Conservation (phyloP, 2,113 vertebrate genomes). For the Cercocebus atys region DNA sequence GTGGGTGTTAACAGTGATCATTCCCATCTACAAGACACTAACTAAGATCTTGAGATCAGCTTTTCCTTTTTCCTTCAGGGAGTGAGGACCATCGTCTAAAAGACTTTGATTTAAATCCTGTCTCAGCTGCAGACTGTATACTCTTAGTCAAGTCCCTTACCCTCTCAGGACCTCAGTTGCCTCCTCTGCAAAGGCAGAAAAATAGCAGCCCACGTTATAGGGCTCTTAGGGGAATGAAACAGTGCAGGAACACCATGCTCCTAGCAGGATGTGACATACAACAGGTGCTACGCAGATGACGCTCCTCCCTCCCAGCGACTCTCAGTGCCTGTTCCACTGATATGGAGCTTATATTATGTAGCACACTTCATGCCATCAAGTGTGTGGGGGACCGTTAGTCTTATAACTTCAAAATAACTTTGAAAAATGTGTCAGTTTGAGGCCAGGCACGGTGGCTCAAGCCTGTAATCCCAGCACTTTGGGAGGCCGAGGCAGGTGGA, state of each 20-base stretch:
- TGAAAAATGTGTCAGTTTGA: not conserved
- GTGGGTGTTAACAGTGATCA: no score
- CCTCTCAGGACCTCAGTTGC: not conserved
- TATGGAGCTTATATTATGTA: no score
- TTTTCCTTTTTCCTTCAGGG: not conserved
- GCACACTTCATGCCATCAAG: accelerated
- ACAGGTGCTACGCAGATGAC: accelerated
- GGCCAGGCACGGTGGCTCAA: no score
- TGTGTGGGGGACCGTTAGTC: no score
- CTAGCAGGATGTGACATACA: accelerated
- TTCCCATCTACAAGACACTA: accelerated
- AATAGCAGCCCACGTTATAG: accelerated
- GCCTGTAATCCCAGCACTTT: no score
- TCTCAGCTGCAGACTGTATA: not conserved
- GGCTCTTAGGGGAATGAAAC: not conserved
- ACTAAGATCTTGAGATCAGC: not conserved
- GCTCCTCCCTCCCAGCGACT: accelerated
- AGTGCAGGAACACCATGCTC: not conserved
- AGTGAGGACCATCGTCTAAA: not conserved
- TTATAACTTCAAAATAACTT: not conserved
- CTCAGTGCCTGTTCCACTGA: accelerated
- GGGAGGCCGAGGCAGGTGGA: no score
- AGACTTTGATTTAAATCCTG: not conserved
- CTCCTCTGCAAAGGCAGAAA: not conserved
- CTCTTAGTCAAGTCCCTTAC: not conserved